Evolutionary conservation across 1,140 invertebrate genomes (phyloP).

Genomic region (Aphelinus atriplicis): DNA sequence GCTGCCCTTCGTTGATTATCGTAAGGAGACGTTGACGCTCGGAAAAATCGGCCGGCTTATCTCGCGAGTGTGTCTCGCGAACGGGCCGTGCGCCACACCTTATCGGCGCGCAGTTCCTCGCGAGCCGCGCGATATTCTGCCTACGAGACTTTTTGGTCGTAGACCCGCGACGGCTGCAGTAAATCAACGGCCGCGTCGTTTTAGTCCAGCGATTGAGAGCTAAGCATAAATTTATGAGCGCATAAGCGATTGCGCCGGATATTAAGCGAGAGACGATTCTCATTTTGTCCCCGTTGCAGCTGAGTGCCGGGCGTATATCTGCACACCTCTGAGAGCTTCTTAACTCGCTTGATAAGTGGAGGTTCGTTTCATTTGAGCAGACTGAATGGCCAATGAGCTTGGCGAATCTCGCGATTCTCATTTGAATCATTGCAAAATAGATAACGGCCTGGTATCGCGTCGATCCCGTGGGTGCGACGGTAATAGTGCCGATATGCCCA

Average conservation of each 20-base stretch:
- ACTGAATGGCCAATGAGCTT: background rate
- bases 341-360: too few species aligned
- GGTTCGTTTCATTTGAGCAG: background rate
- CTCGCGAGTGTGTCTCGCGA: background rate
- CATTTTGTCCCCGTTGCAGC: background rate
- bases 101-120: background rate
- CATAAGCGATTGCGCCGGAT: slow-evolving; percentile 8
- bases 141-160: too few species aligned
- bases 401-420: too few species aligned
- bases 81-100: background rate
- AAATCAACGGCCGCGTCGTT: background rate
- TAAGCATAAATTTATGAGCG: background rate
- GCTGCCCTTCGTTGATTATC: too few species aligned
- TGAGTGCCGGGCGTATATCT: too few species aligned
- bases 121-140: too few species aligned
- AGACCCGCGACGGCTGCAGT: background rate
- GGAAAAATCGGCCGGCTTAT: slow-evolving; percentile 9
- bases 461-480: too few species aligned
- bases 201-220: background rate
- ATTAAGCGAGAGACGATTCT: slow-evolving; percentile 7
- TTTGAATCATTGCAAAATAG: too few species aligned
- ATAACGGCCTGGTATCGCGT: too few species aligned
- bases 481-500: too few species aligned
- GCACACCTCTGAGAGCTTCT: too few species aligned
- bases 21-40: too few species aligned